These are phyloP conservation scores for Pogonus chalceus DNA, from an alignment of 1,140 invertebrate species.

Conservation along the genomic window DNA sequence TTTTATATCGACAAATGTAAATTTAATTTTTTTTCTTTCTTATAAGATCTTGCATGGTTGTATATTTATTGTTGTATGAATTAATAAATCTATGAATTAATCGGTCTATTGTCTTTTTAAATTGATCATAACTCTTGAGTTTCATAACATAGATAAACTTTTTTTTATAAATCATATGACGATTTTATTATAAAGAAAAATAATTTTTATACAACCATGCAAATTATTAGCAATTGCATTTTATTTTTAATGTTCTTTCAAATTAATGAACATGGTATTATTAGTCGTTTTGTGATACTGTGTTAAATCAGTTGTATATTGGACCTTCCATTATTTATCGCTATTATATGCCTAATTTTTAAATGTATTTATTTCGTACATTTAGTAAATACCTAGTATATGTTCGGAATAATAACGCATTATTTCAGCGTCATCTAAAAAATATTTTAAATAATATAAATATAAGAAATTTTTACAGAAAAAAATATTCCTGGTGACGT, in stretches of 20 bases:
- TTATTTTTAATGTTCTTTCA: neutral
- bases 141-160: neutral
- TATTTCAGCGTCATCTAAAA: no score
- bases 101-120: neutral
- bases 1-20: constrained; percentile 4
- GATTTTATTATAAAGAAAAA: neutral
- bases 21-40: neutral
- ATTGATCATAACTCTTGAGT: no score
- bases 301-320: constrained; percentile 3
- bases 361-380: neutral
- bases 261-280: constrained; percentile 3
- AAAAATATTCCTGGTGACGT: no score
- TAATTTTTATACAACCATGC: neutral
- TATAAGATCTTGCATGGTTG: neutral
- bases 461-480: no score
- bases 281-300: neutral
- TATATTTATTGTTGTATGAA: constrained; percentile 5
- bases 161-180: neutral
- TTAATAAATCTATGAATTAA: neutral
- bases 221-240: neutral
- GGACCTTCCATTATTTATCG: neutral
- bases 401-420: no score
- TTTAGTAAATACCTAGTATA: no score
- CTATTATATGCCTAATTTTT: constrained; percentile 5
- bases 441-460: no score